A percentile compares a stretch with the other conserved stretches of the same genome.
These are phyloP conservation scores for Drosophila santomea DNA, from an alignment of 1,140 invertebrate species.

Conservation along the genomic window DNA sequence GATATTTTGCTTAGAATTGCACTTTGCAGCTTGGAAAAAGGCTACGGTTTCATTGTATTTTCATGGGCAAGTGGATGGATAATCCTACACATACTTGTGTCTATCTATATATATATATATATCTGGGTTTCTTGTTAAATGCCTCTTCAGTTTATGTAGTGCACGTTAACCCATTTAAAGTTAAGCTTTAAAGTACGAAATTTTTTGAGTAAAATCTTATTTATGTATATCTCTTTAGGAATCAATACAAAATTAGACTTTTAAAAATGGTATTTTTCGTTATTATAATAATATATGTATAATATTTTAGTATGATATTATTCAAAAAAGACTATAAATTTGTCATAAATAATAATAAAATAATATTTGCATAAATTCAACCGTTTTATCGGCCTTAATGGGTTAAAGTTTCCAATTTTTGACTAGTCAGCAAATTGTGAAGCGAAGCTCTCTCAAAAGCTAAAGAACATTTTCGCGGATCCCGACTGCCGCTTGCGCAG, in stretches of 20 bases:
- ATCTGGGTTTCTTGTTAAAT: constrained; percentile 21
- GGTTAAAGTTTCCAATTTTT: constrained; percentile 22
- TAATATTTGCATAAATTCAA: not conserved
- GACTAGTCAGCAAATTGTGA: constrained; percentile 38
- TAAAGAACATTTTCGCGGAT: constrained; percentile 23
- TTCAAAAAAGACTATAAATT: too few relatives aligned
- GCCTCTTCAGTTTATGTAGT: not conserved
- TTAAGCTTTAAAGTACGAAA: too few relatives aligned
- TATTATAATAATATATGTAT: too few relatives aligned
- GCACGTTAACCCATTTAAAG: not conserved
- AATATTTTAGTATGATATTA: too few relatives aligned
- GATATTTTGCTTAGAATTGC: constrained; percentile 54
- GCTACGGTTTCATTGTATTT: constrained; percentile 39
- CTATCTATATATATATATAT: not conserved
- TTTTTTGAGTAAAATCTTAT: too few relatives aligned
- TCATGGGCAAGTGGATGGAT: not conserved
- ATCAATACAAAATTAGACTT: too few relatives aligned
- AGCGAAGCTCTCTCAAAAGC: not conserved
- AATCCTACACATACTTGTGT: not conserved
- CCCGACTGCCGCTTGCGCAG: not conserved
- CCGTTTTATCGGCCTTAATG: not conserved
- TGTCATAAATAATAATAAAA: too few relatives aligned
- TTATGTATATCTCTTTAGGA: too few relatives aligned
- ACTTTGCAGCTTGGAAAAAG: constrained; percentile 2
- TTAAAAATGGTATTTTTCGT: too few relatives aligned